Evolutionary conservation across 2,113 vertebrate species (phyloP).

Genomic region (Phylloscopus trochiloides): DNA sequence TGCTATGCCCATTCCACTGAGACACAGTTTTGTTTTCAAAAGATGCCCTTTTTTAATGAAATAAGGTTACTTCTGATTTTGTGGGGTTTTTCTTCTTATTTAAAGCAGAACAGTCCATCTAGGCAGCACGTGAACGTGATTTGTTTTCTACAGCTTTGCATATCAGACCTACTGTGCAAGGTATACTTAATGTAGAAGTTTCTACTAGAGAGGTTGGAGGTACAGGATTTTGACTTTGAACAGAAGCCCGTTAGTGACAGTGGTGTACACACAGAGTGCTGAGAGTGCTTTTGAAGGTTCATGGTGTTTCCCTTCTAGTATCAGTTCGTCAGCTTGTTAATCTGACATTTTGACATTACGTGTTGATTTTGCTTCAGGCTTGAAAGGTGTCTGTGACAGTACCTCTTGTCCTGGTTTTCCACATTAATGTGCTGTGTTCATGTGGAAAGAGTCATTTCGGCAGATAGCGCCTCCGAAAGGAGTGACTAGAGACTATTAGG

Average conservation of each 20-base stretch:
- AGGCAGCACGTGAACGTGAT: background rate
- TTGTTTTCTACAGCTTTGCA: background rate
- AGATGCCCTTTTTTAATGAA: background rate
- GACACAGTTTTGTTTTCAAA: background rate
- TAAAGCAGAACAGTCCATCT: background rate
- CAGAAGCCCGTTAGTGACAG: background rate
- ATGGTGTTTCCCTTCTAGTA: background rate
- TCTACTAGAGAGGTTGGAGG: background rate
- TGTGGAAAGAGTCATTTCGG: background rate
- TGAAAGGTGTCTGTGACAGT: background rate
- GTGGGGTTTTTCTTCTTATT: background rate
- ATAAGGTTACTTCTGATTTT: background rate
- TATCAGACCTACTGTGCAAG: background rate
- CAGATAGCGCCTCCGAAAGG: background rate
- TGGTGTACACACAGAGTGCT: background rate
- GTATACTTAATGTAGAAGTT: background rate
- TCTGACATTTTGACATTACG: background rate
- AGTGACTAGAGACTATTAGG: background rate
- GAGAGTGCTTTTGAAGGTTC: background rate
- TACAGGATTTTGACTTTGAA: background rate
- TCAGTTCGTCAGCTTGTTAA: background rate
- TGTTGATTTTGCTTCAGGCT: background rate
- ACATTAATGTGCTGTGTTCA: rapidly evolving
- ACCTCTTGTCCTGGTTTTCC: background rate
- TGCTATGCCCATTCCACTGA: background rate